A percentile compares a stretch with the other conserved stretches of the same genome.
phyloP scores from a whole-genome alignment of 53 echinoderm and acorn worm species.

The Temnopleurus reevesii region DNA sequence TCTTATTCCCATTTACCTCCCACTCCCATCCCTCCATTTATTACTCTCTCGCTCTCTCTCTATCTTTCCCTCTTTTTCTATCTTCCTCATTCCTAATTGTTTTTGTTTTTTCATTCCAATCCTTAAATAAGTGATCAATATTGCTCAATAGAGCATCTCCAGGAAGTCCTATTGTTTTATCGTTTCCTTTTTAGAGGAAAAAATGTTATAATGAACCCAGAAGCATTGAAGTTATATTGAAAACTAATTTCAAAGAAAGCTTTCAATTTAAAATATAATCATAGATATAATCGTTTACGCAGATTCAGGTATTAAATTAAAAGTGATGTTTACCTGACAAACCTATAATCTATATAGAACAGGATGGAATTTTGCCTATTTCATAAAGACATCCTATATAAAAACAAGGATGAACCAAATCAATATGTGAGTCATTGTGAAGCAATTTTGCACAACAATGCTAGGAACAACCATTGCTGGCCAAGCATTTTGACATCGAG shows the following conservation, averaged over 20 bases:
- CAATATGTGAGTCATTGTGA: slow-evolving; percentile 4
- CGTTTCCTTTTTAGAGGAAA: not conserved
- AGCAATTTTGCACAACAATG: not conserved
- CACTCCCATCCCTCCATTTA: not conserved
- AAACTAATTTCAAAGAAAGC: not conserved
- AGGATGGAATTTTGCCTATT: not conserved
- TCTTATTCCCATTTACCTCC: not conserved
- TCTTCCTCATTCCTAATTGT: not conserved
- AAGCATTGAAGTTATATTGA: not conserved
- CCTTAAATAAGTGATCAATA: not conserved
- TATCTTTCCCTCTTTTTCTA: not conserved
- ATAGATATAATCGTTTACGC: too few relatives aligned
- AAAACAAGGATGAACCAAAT: not conserved
- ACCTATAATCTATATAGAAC: too few relatives aligned
- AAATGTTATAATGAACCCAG: not conserved
- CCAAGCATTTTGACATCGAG: not conserved
- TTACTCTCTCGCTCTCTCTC: not conserved
- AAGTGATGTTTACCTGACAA: too few relatives aligned
- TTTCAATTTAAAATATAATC: too few relatives aligned
- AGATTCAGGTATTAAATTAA: too few relatives aligned
- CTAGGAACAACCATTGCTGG: not conserved
- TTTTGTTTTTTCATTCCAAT: not conserved
- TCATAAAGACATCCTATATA: too few relatives aligned
- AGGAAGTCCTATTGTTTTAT: not conserved
- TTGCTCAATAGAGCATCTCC: not conserved